Percentiles rank a stretch among this genome's conserved stretches.
Conservation (phyloP, 1,140 invertebrate genomes). For the Drosophila sproati region DNA sequence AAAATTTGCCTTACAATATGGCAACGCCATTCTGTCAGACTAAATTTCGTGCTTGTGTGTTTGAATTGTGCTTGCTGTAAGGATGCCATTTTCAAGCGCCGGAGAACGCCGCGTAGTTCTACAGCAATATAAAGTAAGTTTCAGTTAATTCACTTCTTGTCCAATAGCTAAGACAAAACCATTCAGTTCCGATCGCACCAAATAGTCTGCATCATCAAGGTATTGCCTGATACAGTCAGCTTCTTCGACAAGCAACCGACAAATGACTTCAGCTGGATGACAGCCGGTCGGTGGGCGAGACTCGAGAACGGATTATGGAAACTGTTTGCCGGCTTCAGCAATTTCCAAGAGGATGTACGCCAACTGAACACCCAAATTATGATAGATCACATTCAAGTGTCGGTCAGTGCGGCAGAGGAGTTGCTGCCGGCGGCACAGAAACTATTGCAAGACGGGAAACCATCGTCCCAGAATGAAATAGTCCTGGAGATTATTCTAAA, state of each 20-base stretch:
- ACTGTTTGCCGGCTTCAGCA: slow-evolving; percentile 26
- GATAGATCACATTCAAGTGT: slow-evolving; percentile 54
- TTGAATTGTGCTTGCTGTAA: slow-evolving; percentile 14
- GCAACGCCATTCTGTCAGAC: slow-evolving; percentile 1
- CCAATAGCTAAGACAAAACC: not conserved
- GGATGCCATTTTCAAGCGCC: slow-evolving; percentile 44
- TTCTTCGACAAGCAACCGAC: slow-evolving; percentile 25
- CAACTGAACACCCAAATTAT: slow-evolving; percentile 35
- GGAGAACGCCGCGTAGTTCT: slow-evolving; percentile 48
- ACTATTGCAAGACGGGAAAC: slow-evolving; percentile 2
- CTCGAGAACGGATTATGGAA: slow-evolving; percentile 42
- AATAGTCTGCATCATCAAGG: slow-evolving; percentile 50
- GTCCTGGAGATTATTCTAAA: slow-evolving; percentile 35
- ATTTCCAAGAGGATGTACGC: slow-evolving; percentile 28
- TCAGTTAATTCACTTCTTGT: not conserved
- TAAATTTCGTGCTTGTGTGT: not conserved
- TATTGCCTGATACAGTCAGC: slow-evolving; percentile 41
- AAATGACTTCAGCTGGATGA: slow-evolving; percentile 66
- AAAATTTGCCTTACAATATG: not conserved
- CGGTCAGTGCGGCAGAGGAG: slow-evolving; percentile 20
- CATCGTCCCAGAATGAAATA: slow-evolving; percentile 6
- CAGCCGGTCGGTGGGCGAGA: slow-evolving; percentile 39
- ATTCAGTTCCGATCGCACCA: slow-evolving; percentile 48
- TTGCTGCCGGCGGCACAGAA: not conserved
- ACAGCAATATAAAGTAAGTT: slow-evolving; percentile 56